Base-by-base conservation (phyloP, 37 sponge, comb jelly and placozoan genomes). In the Eunapius fragilis region DNA sequence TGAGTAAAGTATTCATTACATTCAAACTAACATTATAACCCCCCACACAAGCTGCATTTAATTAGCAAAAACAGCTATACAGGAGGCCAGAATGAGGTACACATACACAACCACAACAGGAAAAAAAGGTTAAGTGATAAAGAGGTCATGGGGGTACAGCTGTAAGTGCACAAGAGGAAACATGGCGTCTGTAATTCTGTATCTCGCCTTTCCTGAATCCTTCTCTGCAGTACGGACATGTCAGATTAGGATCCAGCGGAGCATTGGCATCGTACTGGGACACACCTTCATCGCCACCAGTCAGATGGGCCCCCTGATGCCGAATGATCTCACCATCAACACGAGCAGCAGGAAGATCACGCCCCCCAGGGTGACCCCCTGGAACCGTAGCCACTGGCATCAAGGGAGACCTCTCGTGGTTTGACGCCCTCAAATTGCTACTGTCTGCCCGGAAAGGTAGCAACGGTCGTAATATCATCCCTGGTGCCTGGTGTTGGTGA, bases 171-270 rank as follows among this genome's bases (percentile, higher is more conserved):
- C 82, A 82, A 37, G 72, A 25, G 7, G 73, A 41, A 25, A 89
- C 84, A 28, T 90, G 90, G 9, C 49, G 28, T 49, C 81, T 74
- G 37, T 75, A 84, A 36, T 80, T 85, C 26, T 90, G 90, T 37
- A 90, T 90, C 35, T 90, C 90, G 68, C 90, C 90, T 10, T 73
- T 79, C 12, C 90, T 69, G 68, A 67, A 81, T 31, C 6, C 1
- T 74, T 26, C 74, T 25, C 70, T 69, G 81, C 90, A 90, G 34
- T 74, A 81, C 1, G 90, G 90, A 76, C 90, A 90, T 24, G 81
- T 78, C 26, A 90, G 50, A 74, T 90, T 90, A 14, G 90, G 86
- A 75, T 90, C 90, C 30, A 71, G 81, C 0, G 90, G 90, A 2
- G 58, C 58, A 17, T 58, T 58, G 19, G 2, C 58, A 17, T 58